Percentiles rank a stretch among this genome's conserved stretches.
phyloP scores from a whole-genome alignment of 2,113 vertebrate species.

The Gorsachius goisagi region DNA sequence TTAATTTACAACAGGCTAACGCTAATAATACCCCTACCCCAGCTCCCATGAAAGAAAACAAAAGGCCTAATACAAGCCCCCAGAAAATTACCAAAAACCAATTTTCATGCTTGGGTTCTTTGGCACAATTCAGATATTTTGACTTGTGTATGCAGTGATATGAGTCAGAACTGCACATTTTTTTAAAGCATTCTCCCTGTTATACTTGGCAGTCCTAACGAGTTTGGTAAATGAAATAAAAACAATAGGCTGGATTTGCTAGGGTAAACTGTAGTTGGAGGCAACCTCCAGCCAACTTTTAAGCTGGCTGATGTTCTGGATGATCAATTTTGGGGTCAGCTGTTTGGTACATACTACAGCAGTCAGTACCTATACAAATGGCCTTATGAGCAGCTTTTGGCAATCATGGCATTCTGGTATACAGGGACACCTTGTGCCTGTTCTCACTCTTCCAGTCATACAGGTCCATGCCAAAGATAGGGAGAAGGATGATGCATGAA shows the following conservation, averaged over 20 bases:
- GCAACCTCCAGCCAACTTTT: not conserved
- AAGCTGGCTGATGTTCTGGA: not conserved
- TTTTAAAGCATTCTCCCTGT: not conserved
- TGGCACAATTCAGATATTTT: not conserved
- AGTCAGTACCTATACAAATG: rapidly evolving
- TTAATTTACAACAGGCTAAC: not conserved
- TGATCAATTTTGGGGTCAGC: not conserved
- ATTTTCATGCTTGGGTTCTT: not conserved
- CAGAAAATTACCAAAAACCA: not conserved
- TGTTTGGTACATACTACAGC: not conserved
- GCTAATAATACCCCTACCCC: not conserved
- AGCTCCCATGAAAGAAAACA: not conserved
- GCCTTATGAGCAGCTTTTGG: not conserved
- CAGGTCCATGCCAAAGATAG: not conserved
- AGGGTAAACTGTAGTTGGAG: not conserved
- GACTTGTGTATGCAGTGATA: not conserved
- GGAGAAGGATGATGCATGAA: not conserved
- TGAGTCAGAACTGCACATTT: not conserved
- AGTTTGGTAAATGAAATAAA: not conserved
- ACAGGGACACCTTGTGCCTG: not conserved
- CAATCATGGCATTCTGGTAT: not conserved
- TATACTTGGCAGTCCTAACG: not conserved
- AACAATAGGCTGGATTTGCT: not conserved
- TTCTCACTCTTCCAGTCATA: not conserved
- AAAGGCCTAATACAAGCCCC: not conserved